These are phyloP conservation scores for Diaphora mendica DNA, from an alignment of 2,888 invertebrate species.

Conservation along the genomic window DNA sequence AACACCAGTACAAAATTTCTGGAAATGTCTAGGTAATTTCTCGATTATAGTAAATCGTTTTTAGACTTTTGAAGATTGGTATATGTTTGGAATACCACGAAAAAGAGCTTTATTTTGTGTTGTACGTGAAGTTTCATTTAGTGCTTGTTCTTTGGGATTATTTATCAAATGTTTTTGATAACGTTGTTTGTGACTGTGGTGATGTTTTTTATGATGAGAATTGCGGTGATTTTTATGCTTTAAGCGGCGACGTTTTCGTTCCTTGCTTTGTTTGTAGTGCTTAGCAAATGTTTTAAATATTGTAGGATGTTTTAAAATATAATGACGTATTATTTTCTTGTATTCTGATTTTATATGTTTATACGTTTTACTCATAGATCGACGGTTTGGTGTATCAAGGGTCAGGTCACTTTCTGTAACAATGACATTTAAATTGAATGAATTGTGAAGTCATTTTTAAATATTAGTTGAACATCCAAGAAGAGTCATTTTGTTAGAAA, in stretches of 20 bases:
- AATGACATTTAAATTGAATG: neutral
- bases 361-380: neutral
- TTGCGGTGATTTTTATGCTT: constrained; percentile 14
- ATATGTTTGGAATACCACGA: neutral
- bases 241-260: constrained; percentile 7
- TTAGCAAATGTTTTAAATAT: constrained; percentile 25
- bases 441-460: neutral
- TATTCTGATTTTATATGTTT: constrained; percentile 9
- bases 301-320: constrained; percentile 24
- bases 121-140: neutral
- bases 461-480: neutral
- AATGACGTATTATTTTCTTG: constrained; percentile 25
- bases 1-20: neutral
- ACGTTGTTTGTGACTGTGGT: neutral
- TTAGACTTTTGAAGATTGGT: neutral
- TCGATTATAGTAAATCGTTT: constrained; percentile 5
- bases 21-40: neutral
- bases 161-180: neutral
- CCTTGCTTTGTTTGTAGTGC: constrained; percentile 15
- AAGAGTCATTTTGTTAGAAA: too few relatives aligned
- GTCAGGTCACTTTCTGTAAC: constrained; percentile 2
- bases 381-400: neutral
- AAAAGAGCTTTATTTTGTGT: neutral
- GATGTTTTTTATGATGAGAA: constrained; percentile 8
- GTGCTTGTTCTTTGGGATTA: neutral